Evolutionary conservation across 1,140 invertebrate genomes (phyloP).

Genomic region (Bombus pyrosoma): DNA sequence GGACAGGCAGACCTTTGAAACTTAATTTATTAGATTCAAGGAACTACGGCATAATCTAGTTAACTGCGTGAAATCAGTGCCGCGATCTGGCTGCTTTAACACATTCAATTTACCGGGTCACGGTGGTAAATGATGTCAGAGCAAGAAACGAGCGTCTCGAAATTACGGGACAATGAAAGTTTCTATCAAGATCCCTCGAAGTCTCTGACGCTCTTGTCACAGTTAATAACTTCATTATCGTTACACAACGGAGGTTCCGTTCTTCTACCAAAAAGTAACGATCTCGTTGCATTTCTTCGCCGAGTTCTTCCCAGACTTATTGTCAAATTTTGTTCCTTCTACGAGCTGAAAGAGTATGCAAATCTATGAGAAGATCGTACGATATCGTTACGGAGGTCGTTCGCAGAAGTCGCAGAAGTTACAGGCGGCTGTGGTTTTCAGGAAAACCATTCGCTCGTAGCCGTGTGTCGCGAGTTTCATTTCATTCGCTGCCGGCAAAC

Average conservation of each 20-base stretch:
- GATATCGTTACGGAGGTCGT: not conserved
- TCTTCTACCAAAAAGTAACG: not conserved
- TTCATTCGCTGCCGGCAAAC: not conserved
- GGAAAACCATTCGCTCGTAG: not conserved
- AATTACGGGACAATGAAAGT: slow-evolving; percentile 5
- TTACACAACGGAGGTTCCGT: no score
- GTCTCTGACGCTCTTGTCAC: not conserved
- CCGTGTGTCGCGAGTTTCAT: not conserved
- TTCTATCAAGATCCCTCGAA: slow-evolving; percentile 13
- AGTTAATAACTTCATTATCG: not conserved
- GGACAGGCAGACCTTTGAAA: not conserved
- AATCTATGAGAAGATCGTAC: not conserved
- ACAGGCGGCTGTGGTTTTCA: not conserved
- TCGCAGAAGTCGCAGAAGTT: not conserved
- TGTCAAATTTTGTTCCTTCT: not conserved
- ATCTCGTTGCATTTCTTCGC: not conserved
- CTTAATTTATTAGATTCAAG: not conserved
- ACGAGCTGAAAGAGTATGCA: not conserved
- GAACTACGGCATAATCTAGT: slow-evolving; percentile 16
- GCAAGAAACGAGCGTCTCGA: not conserved
- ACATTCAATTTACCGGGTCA: slow-evolving; percentile 19
- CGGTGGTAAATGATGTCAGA: not conserved
- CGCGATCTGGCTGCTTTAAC: slow-evolving; percentile 15
- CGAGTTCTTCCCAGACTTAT: no score
- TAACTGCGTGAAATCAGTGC: slow-evolving; percentile 18